Evolutionary conservation across 30 jellyfish, hydroid and myxozoan species (phyloP), one percentile per base, ranked within the genome.

Genomic region (Catostylus mosaicus): DNA sequence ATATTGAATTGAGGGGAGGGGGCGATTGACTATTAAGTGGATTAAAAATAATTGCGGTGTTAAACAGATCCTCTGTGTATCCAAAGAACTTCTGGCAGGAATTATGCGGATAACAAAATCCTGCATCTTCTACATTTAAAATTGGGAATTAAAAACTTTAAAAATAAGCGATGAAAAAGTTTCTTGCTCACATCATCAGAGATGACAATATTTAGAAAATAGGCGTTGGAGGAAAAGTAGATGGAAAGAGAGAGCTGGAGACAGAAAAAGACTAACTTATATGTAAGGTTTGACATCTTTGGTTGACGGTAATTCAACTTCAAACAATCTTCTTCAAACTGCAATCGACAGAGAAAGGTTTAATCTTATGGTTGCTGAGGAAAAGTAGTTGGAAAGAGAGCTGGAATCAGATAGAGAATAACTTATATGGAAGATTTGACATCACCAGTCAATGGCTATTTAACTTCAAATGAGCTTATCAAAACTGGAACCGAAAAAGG

Each of bases 311-410:
- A 56, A 56, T 27, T 9, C 19, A 14, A 61, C 74, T 61, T 61
- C 40, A 18, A 61, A 61, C 24, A 18, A 24, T 3, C 74, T 61
- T 50, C 63, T 50, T 50, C 63, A 50, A 10, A 27, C 63, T 50
- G 24, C 63, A 50, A 16, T 14, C 54, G 54, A 40, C 14, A 40
- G 54, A 40, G 11, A 40, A n/a, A n/a, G n/a, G n/a, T n/a, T n/a
- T n/a, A n/a, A n/a, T n/a, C n/a, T n/a, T n/a, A n/a, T n/a, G n/a
- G n/a, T n/a, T n/a, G n/a, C n/a, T n/a, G n/a, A n/a, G n/a, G n/a
- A n/a, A n/a, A n/a, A 61, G 22, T 61, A 61, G 74, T 38, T 61
- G 74, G 74, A 61, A 61, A 61, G 37, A 61, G 40, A 61, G 74
- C 74, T 12, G 24, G 24, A 61, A 32, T 35, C 43, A 61, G 74